Evolutionary conservation across 2,888 invertebrate species (phyloP).

Genomic region (Eilema griseolum): DNA sequence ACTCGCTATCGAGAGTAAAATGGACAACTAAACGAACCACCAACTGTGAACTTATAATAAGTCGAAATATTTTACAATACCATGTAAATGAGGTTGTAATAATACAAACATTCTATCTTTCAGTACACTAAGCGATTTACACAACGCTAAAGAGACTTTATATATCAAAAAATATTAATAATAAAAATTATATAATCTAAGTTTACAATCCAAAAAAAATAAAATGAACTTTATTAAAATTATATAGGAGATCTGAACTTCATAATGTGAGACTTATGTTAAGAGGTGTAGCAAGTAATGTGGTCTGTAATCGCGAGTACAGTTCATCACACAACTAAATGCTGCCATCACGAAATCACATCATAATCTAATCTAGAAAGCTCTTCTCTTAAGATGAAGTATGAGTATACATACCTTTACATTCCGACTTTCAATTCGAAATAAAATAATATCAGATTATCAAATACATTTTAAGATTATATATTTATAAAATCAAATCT

Average conservation of each 20-base stretch:
- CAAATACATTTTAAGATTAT: background rate
- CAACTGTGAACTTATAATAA: slow-evolving; percentile 57
- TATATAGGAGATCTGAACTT: slow-evolving; percentile 60
- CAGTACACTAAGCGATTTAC: slow-evolving; percentile 70
- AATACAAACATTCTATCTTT: slow-evolving; percentile 58
- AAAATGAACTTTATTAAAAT: slow-evolving; percentile 57
- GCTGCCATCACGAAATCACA: slow-evolving; percentile 53
- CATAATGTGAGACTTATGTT: slow-evolving; percentile 47
- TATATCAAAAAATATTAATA: slow-evolving; percentile 54
- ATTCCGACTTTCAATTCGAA: background rate
- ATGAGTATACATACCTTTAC: background rate
- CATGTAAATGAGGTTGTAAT: slow-evolving; percentile 62
- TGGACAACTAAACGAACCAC: slow-evolving; percentile 56
- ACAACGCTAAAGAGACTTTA: slow-evolving; percentile 63
- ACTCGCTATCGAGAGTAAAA: slow-evolving; percentile 45
- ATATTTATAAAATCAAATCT: background rate
- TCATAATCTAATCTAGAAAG: slow-evolving; percentile 34
- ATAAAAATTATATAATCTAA: slow-evolving; percentile 48
- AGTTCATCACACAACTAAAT: slow-evolving; percentile 45
- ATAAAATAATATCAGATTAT: slow-evolving; percentile 11
- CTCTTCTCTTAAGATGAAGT: slow-evolving; percentile 16
- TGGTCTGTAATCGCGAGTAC: slow-evolving; percentile 27
- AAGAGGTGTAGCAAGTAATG: slow-evolving; percentile 34
- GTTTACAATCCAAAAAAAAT: slow-evolving; percentile 47
- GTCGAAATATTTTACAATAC: slow-evolving; percentile 61